Evolutionary conservation across 2,113 vertebrate genomes (phyloP).

Genomic region (Anolis carolinensis): DNA sequence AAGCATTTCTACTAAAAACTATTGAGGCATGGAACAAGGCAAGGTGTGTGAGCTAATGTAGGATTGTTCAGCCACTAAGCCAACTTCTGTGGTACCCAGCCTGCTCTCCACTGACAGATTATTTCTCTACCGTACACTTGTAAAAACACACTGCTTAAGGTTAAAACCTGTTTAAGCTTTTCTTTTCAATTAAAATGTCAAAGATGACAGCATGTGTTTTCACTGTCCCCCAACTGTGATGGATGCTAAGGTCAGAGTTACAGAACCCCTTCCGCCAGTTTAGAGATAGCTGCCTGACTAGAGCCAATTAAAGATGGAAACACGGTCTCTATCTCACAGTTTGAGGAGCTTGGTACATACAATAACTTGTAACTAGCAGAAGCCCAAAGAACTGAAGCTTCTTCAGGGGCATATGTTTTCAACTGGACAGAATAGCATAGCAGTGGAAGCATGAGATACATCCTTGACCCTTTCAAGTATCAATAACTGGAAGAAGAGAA

Average conservation of each 20-base stretch:
- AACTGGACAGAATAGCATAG: too few relatives aligned
- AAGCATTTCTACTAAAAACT: constrained; percentile 85
- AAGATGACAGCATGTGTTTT: constrained; percentile 79
- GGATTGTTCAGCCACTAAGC: constrained; percentile 80
- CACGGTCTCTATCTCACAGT: neutral
- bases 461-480: neutral
- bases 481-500: neutral
- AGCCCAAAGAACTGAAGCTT: neutral
- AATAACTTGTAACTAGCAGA: neutral
- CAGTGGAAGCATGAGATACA: neutral
- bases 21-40: constrained; percentile 81
- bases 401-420: neutral
- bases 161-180: constrained; percentile 79
- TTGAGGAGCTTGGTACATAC: neutral
- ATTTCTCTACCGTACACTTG: constrained; percentile 81
- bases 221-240: constrained; percentile 73
- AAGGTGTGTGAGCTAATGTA: constrained; percentile 83
- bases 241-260: constrained; percentile 71
- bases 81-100: constrained; percentile 74
- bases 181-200: constrained; percentile 87
- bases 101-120: constrained; percentile 79
- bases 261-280: constrained; percentile 40
- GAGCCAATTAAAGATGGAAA: neutral
- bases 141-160: constrained; percentile 81
- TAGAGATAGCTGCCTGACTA: constrained; percentile 60